Evolutionary conservation across 2,888 invertebrate genomes (phyloP), one percentile per base, ranked within the genome.

Genomic region (Trachelus stipa): DNA sequence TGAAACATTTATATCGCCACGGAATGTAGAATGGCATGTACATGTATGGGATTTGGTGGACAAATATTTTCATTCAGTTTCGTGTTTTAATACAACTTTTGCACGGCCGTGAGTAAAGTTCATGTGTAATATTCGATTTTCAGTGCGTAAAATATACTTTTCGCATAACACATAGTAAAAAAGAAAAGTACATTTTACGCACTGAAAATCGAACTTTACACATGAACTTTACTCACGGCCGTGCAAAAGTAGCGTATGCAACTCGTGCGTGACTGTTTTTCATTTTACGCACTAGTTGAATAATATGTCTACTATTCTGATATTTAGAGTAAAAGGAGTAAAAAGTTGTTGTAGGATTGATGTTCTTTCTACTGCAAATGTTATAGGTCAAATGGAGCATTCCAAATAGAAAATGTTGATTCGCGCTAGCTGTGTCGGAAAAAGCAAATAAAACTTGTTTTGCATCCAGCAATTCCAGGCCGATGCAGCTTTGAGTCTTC

Each of bases 391-490:
- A 56, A 56, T 23, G 56, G 23, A 56, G 56, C 9, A 56, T 56
- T 56, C 1, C 56, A 56, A 56, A 56, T 23, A 56, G 56, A 56
- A 23, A 23, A 56, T 23, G 56, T 23, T 56, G 40, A 23, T 40
- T 40, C 15, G 40, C 2, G 15, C 9, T 40, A 56, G 56, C 56
- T 23, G 9, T 56, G 9, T 9, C 23, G 74, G 73, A 75, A 79
- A 79, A 76, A 76, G 81, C 80, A 76, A 81, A 82, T 82, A 82
- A 84, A 84, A 82, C 30, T 79, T 82, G 77, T 83, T 81, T 81
- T 78, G 77, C 78, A 81, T 77, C 31, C 68, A 77, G 74, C 73
- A 15, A 1, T 56, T 23, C 15, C 56, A 56, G 56, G 23, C 56
- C 23, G 23, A 9, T 9, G 56, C 56, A 56, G 23, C 15, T 56